Evolutionary conservation across 2,113 vertebrate genomes (phyloP), one percentile per base, ranked within the genome.

Genomic region (Dipodomys spectabilis): DNA sequence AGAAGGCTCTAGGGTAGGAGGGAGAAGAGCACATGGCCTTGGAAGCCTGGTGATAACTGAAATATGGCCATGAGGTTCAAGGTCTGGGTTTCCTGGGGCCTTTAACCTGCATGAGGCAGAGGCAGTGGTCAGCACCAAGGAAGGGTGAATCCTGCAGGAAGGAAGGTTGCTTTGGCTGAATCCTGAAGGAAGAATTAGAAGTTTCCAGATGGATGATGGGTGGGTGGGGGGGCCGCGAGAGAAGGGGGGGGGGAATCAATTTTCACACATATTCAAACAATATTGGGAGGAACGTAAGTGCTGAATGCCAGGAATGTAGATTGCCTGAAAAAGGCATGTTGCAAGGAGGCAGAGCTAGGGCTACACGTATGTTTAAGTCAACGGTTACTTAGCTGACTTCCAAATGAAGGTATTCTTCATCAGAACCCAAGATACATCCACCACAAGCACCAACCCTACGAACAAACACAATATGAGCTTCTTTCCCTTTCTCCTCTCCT

Each of bases 351-450:
- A 15, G 79, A 53, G 25, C 25, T 74, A 39, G 64, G 3, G 27
- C 1, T 79, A 49, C 45, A 5, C 82, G 60, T 64, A 72, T 19
- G 28, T 84, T 82, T 82, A 22, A 19, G 69, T 79, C 49, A 86
- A 68, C 71, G 22, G 49, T 90, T 88, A 75, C 49, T 93, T 75
- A 74, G 32, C 49, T 79, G 39, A 35, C 10, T 10, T 73, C 60
- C 28, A 65, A 68, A 65, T 73, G 64, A 90, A 92, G 18, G 45
- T 68, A 65, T 49, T 75, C 64, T 83, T 94, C 68, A 84, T 64
- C 68, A 35, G 72, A 82, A 93, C 75, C 39, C 53, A 88, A 86
- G 49, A 67, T 49, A 32, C 32, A 30, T 28, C 30, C 68, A 28
- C 22, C 6, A 4, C 10, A 78, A 60, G 25, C 5, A 67, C 65